phyloP scores from a whole-genome alignment of 2,113 vertebrate species.

The Antennarius striatus region DNA sequence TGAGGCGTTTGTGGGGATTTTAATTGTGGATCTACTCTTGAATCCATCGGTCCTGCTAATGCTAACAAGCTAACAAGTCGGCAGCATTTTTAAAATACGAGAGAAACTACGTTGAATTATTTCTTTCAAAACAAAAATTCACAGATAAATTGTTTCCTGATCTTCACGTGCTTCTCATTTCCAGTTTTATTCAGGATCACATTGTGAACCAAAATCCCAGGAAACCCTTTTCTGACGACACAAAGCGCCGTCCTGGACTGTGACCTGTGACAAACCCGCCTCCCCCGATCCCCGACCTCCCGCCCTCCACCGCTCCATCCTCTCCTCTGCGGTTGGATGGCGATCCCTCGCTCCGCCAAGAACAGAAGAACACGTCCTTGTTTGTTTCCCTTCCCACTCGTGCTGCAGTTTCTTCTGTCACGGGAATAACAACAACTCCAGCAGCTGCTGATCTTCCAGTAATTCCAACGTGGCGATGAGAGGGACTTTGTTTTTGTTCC shows the following conservation, averaged over 20 bases:
- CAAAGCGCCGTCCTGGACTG: constrained; percentile 30
- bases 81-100: not conserved
- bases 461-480: not conserved
- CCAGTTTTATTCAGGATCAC: constrained; percentile 42
- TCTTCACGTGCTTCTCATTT: not conserved
- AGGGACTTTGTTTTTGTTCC: constrained; percentile 3
- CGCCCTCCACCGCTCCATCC: constrained; percentile 8
- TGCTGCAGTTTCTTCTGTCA: constrained; percentile 9
- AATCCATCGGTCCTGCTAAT: too few relatives aligned
- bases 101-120: too few relatives aligned
- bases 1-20: too few relatives aligned
- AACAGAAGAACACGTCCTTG: constrained; percentile 19
- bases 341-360: constrained; percentile 15
- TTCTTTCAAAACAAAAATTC: not conserved
- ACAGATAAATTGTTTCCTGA: constrained; percentile 28
- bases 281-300: not conserved
- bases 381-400: constrained; percentile 37
- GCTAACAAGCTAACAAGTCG: too few relatives aligned
- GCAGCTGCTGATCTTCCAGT: not conserved
- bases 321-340: constrained; percentile 46
- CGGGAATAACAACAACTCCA: constrained; percentile 35
- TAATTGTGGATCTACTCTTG: too few relatives aligned
- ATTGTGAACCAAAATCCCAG: constrained; percentile 30
- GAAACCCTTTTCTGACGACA: constrained; percentile 37
- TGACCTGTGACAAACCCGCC: constrained; percentile 28